phyloP scores from a whole-genome alignment of 92 coral and sea anemone genomes.

The Umimayanthus kanabou region DNA sequence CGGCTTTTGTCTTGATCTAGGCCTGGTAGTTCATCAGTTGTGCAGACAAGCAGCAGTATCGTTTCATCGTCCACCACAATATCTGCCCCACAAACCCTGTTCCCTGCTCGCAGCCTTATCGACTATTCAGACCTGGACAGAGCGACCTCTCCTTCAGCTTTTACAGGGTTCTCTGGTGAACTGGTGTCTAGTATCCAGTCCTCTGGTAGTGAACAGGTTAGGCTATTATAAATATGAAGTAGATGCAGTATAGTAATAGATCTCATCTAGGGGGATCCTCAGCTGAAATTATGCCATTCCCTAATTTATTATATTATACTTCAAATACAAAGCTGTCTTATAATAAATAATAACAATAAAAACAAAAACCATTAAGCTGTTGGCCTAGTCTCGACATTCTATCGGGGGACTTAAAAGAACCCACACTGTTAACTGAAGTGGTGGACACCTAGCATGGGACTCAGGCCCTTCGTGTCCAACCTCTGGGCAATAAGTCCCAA shows the following conservation, averaged over 20 bases:
- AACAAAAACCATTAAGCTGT: too few species aligned
- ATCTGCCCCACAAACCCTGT: slow-evolving; percentile 42
- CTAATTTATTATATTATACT: too few species aligned
- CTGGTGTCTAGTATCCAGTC: slow-evolving; percentile 35
- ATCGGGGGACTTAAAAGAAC: too few species aligned
- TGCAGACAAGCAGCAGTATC: not conserved
- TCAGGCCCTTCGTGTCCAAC: too few species aligned
- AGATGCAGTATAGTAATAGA: too few species aligned
- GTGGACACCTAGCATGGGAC: too few species aligned
- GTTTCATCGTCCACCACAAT: slow-evolving; percentile 39
- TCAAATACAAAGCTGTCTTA: too few species aligned
- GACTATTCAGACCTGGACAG: slow-evolving; percentile 91
- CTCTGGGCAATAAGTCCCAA: too few species aligned
- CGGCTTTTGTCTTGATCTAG: not conserved
- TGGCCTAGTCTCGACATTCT: too few species aligned
- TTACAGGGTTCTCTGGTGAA: slow-evolving; percentile 13
- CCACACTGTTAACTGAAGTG: too few species aligned
- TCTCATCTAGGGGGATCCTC: not conserved
- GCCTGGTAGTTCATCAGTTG: slow-evolving; percentile 1
- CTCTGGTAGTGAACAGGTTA: slow-evolving; percentile 28
- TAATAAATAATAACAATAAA: too few species aligned
- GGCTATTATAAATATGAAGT: not conserved
- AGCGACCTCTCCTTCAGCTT: slow-evolving; percentile 45
- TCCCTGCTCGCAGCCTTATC: slow-evolving; percentile 58
- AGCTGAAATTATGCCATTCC: not conserved